Base-by-base conservation (phyloP, 2,113 vertebrate genomes). In the Hyla sarda region DNA sequence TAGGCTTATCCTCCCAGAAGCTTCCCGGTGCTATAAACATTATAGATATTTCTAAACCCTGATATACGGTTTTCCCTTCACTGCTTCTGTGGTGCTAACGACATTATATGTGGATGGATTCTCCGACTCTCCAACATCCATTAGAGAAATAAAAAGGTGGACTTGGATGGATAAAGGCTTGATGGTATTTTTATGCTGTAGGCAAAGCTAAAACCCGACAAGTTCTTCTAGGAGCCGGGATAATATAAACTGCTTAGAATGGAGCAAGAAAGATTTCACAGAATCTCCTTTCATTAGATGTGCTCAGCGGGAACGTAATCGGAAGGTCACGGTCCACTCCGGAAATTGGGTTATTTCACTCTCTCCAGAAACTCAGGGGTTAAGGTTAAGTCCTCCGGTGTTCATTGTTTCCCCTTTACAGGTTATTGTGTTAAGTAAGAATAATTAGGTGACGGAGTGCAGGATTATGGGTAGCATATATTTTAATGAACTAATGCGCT, bases 401-500 rank as follows among this genome's bases (percentile, higher is more conserved):
- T 62, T 74, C 77, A 32, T 71, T 17, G 19, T 50, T 32, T 73
- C 45, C 56, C 25, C 37, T 82, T n/a, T 60, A 1, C 65, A 74
- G 76, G 62, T 80, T 58, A 80, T 81, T 58, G 60, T 82, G 67
- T 71, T 87, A 87, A 87, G 69, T 82, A 73, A 82, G 54, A 87
- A 48, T 87, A 82, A 87, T 87, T 87, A 87, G 50, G 75, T 69
- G 71, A 37, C 54, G 12, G 56, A 48, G 81, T 9, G 77, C 84
- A 58, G 65, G 32, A 62, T 82, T 87, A 72, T 56, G 77, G 52
- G 37, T 25, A 37, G 85, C 78, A 19, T 25, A 82, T 72, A 48
- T 25, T 62, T 50, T 74, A 87, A 87, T 87, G 85, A 87, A 74
- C 74, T 87, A 87, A 87, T 82, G 85, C 50, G 54, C 85, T 87